Percentiles rank a stretch among this genome's conserved stretches.
Evolutionary conservation across 2,888 invertebrate genomes (phyloP).

Genomic region (Spatulosminthurus flaviceps): DNA sequence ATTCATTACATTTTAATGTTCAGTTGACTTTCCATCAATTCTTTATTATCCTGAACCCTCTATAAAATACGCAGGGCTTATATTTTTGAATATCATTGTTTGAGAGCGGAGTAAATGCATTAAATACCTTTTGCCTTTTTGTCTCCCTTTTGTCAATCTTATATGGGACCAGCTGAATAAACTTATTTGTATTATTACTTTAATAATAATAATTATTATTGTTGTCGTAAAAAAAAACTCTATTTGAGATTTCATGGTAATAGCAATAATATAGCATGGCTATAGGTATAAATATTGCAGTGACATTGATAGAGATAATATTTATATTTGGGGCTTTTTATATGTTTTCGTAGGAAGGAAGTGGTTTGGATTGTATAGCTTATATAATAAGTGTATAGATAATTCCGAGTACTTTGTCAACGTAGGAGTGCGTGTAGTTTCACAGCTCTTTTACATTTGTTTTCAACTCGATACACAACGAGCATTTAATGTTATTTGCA

Average conservation of each 20-base stretch:
- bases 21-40: conserved; percentile 35
- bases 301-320: too few species aligned
- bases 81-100: conserved; percentile 7
- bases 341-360: not conserved
- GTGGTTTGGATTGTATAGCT: too few species aligned
- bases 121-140: too few species aligned
- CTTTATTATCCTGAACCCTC: conserved; percentile 28
- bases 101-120: too few species aligned
- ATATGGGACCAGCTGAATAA: not conserved
- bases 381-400: not conserved
- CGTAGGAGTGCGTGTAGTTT: not conserved
- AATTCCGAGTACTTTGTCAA: not conserved
- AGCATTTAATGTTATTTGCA: conserved; percentile 12
- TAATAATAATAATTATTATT: too few species aligned
- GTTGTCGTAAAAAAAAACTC: not conserved
- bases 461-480: not conserved
- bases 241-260: conserved; percentile 15
- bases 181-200: not conserved
- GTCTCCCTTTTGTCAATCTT: too few species aligned
- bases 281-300: too few species aligned
- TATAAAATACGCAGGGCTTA: too few species aligned
- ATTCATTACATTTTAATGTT: conserved; percentile 41
- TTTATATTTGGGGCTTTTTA: not conserved
- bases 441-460: conserved; percentile 9
- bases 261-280: not conserved